These are phyloP conservation scores for Hyposmocoma kahamanoa DNA, from an alignment of 1,140 invertebrate species.

Conservation along the genomic window DNA sequence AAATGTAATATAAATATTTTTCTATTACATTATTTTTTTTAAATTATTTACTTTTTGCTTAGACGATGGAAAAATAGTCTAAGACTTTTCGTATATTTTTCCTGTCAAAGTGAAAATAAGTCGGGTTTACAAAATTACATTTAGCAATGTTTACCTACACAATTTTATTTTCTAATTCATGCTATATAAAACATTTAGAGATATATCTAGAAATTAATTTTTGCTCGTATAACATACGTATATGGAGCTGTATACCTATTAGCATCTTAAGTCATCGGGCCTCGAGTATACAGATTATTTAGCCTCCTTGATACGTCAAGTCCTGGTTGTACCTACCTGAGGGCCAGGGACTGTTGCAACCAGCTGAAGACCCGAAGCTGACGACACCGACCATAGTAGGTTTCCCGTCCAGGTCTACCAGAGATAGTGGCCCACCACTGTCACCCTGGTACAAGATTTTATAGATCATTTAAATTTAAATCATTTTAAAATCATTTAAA, in stretches of 20 bases:
- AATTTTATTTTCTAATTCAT: no score
- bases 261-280: not conserved
- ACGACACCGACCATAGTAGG: conserved; percentile 67
- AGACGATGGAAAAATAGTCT: no score
- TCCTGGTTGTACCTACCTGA: not conserved
- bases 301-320: not conserved
- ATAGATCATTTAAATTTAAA: no score
- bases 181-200: not conserved
- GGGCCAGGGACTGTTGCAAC: conserved; percentile 52
- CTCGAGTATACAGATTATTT: not conserved
- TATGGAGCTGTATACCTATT: not conserved
- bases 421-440: conserved; percentile 71
- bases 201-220: not conserved
- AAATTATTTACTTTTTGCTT: no score
- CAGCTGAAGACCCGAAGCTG: conserved; percentile 67
- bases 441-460: conserved; percentile 73
- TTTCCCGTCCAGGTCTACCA: conserved; percentile 46
- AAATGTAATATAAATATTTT: not conserved
- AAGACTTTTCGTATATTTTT: no score
- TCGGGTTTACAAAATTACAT: no score
- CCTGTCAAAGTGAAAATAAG: no score
- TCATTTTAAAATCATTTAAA: no score
- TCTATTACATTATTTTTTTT: not conserved
- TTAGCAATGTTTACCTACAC: no score
- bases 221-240: not conserved